Evolutionary conservation across 37 sponge, comb jelly and placozoan species (phyloP), one percentile per base, ranked within the genome.

Genomic region (Axinella damicornis): DNA sequence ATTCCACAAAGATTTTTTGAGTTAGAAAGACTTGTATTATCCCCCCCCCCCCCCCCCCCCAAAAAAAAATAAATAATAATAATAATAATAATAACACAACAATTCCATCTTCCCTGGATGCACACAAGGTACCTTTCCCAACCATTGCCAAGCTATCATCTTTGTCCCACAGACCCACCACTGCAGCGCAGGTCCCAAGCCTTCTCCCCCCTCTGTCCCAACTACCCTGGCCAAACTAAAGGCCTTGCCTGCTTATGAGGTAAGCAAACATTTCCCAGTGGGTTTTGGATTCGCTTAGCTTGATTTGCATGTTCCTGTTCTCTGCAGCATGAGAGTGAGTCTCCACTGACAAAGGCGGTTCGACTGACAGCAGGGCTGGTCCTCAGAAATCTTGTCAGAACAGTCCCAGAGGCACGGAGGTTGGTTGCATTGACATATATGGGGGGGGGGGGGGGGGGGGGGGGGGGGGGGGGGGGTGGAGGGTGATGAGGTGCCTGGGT

Each of bases 301-400:
- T 46, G 46, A 46, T 36, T 14, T 32, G 1, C 2, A 32, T 75
- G 34, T 55, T 75, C 31, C 0, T 53, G 40, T 20, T 74, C n/a
- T 74, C 30, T 73, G 4, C 40, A 91, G 87, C 25, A 31, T 62
- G 84, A 83, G 35, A 41, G 57, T 24, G 89, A 88, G 71, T 73
- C 32, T 71, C 33, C 53, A 4, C 35, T 88, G 32, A 92, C 81
- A 11, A 88, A 88, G 34, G 72, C 81, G 21, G 79, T 88, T 12
- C 74, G 85, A 39, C 61, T 92, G 21, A 88, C 93, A 53, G 68
- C 93, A 31, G 89, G 85, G 71, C 81, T 92, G 19, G 74, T 92
- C 9, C 72, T 92, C 22, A 92, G 93, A 83, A 92, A 92, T 67
- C 67, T 92, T 24, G 65, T 65, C n/a, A 69, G 63, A 31, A 57